These are phyloP conservation scores for Andrena hattorfiana DNA, from an alignment of 2,888 invertebrate species.

Conservation along the genomic window DNA sequence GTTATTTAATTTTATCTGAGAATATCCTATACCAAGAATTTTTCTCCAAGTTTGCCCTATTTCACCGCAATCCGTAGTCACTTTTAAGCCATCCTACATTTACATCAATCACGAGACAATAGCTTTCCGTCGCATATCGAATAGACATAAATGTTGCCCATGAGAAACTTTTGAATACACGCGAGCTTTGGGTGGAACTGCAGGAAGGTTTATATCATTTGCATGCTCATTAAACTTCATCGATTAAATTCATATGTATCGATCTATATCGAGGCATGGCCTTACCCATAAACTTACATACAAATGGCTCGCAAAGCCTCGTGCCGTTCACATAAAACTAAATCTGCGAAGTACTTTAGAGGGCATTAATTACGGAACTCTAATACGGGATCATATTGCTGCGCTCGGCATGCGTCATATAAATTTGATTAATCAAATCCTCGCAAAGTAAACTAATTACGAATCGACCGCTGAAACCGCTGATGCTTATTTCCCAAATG, in stretches of 20 bases:
- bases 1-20: no score
- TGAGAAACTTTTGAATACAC: not conserved
- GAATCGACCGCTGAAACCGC: not conserved
- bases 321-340: not conserved
- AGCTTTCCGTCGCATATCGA: not conserved
- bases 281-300: slow-evolving; percentile 13
- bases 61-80: no score
- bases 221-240: slow-evolving; percentile 14
- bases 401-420: not conserved
- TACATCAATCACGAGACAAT: no score
- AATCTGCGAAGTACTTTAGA: not conserved
- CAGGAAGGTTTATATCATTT: slow-evolving; percentile 4
- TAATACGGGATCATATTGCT: not conserved
- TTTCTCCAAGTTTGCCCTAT: no score
- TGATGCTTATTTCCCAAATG: not conserved
- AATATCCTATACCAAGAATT: no score
- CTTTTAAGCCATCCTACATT: no score
- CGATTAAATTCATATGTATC: slow-evolving; percentile 27
- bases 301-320: not conserved
- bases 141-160: not conserved
- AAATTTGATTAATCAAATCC: slow-evolving; percentile 13
- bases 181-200: not conserved
- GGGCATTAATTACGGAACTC: slow-evolving; percentile 13
- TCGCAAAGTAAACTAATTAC: slow-evolving; percentile 1
- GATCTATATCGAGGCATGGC: not conserved